A percentile compares a stretch with the other conserved stretches of the same genome.
Evolutionary conservation across 2,113 vertebrate species (phyloP).

Genomic region (Hucho hucho): DNA sequence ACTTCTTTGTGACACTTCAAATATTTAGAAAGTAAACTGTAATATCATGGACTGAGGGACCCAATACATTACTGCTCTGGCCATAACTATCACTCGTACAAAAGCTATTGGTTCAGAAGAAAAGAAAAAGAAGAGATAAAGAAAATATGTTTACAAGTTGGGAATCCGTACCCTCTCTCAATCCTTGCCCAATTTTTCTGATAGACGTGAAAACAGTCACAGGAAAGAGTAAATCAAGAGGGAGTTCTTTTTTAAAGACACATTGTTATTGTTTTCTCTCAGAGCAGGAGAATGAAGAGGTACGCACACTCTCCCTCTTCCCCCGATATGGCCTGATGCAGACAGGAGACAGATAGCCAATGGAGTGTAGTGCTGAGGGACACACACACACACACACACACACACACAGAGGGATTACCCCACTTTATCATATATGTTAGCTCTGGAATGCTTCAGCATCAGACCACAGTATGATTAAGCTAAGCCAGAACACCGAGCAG

Average conservation of each 20-base stretch:
- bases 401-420: background rate
- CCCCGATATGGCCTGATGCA: slow-evolving; percentile 36
- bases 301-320: slow-evolving; percentile 39
- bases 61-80: background rate
- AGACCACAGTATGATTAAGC: background rate
- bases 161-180: slow-evolving; percentile 55
- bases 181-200: slow-evolving; percentile 42
- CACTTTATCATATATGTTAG: background rate
- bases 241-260: slow-evolving; percentile 82
- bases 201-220: slow-evolving; percentile 82
- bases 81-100: background rate
- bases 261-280: slow-evolving; percentile 82
- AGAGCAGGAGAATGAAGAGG: slow-evolving; percentile 51
- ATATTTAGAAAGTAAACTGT: background rate
- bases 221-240: slow-evolving; percentile 85
- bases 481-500: background rate
- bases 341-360: slow-evolving; percentile 46
- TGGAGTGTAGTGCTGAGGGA: slow-evolving; percentile 21
- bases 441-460: background rate
- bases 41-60: background rate
- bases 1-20: too few species aligned
- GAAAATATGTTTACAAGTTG: slow-evolving; percentile 71
- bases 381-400: slow-evolving; percentile 14
- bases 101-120: slow-evolving; percentile 49
- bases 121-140: slow-evolving; percentile 68